Conservation (phyloP, 2,888 invertebrate species). For the Glyphotaelius pellucidus region DNA sequence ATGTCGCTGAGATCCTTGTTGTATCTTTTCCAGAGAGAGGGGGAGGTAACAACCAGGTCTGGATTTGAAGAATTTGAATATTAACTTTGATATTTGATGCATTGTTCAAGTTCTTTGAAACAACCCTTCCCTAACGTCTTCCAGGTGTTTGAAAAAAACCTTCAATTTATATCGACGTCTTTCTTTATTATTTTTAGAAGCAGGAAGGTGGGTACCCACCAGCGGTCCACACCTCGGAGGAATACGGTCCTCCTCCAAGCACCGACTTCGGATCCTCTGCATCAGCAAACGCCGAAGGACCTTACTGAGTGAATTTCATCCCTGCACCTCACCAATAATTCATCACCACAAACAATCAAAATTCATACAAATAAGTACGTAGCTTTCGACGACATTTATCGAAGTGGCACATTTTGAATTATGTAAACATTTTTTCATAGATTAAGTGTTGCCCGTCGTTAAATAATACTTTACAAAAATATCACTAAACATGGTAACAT, state of each 20-base stretch:
- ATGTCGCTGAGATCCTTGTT: background rate
- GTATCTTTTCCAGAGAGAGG: background rate
- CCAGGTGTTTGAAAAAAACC: background rate
- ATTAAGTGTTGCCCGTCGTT: background rate
- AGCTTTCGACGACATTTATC: background rate
- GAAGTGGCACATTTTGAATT: background rate
- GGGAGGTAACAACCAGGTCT: background rate
- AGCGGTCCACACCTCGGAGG: constrained; percentile 72
- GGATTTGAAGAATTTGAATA: background rate
- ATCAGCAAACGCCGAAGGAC: constrained; percentile 69
- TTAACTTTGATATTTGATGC: too few relatives aligned
- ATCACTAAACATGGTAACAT: background rate
- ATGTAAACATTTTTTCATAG: background rate
- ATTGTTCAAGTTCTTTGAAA: too few relatives aligned
- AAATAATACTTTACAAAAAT: background rate
- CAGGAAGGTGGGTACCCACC: constrained; percentile 79
- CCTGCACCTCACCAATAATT: constrained; percentile 18
- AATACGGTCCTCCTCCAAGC: constrained; percentile 75
- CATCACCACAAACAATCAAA: constrained; percentile 50
- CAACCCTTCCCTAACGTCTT: too few relatives aligned
- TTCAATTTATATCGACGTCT: background rate
- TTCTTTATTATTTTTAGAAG: constrained; percentile 71
- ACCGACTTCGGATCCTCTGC: constrained; percentile 74
- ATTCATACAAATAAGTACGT: background rate
- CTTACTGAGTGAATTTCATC: constrained; percentile 50